A percentile compares a stretch with the other conserved stretches of the same genome.
phyloP scores from a whole-genome alignment of 2,113 vertebrate species.

The Lepisosteus osseus region DNA sequence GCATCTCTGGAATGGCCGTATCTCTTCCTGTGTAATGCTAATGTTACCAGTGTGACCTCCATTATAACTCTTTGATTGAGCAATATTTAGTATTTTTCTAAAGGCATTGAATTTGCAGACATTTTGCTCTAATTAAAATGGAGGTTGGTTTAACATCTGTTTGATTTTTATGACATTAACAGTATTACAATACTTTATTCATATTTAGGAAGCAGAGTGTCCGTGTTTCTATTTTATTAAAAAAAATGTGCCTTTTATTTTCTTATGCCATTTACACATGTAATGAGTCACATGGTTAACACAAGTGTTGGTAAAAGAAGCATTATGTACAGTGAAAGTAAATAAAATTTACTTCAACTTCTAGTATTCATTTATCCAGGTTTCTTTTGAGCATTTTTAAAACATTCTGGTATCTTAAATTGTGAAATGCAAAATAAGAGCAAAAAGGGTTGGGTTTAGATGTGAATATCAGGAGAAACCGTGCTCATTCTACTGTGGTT shows the following conservation, averaged over 20 bases:
- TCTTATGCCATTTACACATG: conserved; percentile 58
- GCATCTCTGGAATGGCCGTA: conserved; percentile 12
- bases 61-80: conserved; percentile 16
- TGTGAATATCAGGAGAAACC: no score
- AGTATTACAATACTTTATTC: conserved; percentile 84
- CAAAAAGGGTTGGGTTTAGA: no score
- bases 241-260: conserved; percentile 73
- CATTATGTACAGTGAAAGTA: conserved; percentile 61
- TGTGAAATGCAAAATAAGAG: no score
- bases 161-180: conserved; percentile 78
- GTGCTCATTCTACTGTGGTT: neutral
- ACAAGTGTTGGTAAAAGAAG: conserved; percentile 46
- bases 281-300: conserved; percentile 59
- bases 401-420: neutral
- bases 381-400: neutral
- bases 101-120: conserved; percentile 11
- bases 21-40: conserved; percentile 18
- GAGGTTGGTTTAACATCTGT: conserved; percentile 42
- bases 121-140: neutral
- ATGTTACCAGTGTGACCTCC: neutral
- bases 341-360: conserved; percentile 69
- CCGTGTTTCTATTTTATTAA: conserved; percentile 20
- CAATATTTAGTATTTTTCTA: conserved; percentile 8
- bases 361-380: conserved; percentile 29
- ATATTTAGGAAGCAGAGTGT: conserved; percentile 67